These are phyloP conservation scores for Bubalus kerabau DNA, from an alignment of 2,113 vertebrate genomes.

Conservation along the genomic window DNA sequence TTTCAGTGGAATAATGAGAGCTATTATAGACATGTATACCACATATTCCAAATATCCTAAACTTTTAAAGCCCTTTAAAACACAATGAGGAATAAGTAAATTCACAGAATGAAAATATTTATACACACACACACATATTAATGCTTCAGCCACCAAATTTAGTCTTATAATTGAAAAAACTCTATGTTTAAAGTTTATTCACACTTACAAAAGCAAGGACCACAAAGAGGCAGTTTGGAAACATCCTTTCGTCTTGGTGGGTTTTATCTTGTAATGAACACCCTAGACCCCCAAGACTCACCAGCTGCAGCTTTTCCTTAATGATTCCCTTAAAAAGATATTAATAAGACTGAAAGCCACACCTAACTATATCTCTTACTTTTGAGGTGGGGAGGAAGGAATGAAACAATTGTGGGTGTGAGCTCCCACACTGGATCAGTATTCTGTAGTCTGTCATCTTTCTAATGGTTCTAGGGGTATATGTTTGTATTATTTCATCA, in stretches of 20 bases:
- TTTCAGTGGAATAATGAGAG: background rate
- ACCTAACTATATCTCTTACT: background rate
- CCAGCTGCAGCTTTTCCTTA: background rate
- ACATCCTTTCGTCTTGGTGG: background rate
- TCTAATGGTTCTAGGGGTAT: background rate
- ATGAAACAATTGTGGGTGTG: background rate
- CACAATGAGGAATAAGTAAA: background rate
- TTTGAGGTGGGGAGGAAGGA: background rate
- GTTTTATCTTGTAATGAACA: background rate
- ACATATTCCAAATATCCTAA: background rate
- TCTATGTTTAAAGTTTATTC: background rate
- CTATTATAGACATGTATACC: background rate
- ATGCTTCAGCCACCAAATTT: background rate
- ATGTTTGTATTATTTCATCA: background rate
- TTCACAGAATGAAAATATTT: background rate
- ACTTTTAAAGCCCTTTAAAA: background rate
- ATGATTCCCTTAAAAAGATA: background rate
- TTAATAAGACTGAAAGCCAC: background rate
- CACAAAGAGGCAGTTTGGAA: background rate
- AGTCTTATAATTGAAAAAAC: background rate
- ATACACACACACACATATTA: background rate
- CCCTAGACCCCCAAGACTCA: background rate
- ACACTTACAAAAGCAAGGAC: background rate
- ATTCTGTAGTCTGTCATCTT: background rate
- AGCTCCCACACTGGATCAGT: background rate